phyloP scores from a whole-genome alignment of 1,140 invertebrate species.

The Bilobella aurantiaca region DNA sequence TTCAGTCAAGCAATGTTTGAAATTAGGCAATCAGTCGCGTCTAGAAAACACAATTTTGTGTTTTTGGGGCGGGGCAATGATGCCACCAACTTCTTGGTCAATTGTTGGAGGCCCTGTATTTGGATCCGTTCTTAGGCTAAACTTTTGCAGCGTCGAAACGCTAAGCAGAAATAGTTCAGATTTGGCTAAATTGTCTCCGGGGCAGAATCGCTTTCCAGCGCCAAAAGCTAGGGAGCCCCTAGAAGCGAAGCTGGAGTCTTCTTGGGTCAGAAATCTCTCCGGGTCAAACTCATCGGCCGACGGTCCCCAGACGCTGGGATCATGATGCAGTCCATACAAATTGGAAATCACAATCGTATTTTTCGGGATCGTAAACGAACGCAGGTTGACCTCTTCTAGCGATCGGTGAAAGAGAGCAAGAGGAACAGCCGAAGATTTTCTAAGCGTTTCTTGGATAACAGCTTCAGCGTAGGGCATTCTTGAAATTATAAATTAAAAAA shows the following conservation, averaged over 20 bases:
- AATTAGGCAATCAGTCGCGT: neutral
- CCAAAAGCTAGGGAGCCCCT: neutral
- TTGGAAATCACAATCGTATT: conserved; percentile 2
- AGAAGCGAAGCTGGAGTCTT: neutral
- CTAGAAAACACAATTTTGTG: neutral
- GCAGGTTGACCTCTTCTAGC: neutral
- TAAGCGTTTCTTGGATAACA: conserved; percentile 5
- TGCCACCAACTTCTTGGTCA: conserved; percentile 2
- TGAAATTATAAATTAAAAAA: neutral
- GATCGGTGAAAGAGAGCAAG: neutral
- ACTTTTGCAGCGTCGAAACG: neutral
- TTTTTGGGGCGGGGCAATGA: neutral
- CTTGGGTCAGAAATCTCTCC: neutral
- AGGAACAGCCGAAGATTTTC: neutral
- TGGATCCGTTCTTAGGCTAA: neutral
- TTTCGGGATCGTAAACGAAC: neutral
- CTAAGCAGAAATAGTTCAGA: neutral
- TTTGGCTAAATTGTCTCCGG: neutral
- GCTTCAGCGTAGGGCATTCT: conserved; percentile 7
- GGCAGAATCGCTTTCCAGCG: neutral
- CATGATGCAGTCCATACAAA: neutral
- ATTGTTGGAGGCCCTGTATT: neutral
- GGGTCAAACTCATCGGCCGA: neutral
- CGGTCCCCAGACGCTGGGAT: neutral
- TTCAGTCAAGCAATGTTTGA: no score